Conservation (phyloP, 2,888 invertebrate species). For the Teleiodes luculella region DNA sequence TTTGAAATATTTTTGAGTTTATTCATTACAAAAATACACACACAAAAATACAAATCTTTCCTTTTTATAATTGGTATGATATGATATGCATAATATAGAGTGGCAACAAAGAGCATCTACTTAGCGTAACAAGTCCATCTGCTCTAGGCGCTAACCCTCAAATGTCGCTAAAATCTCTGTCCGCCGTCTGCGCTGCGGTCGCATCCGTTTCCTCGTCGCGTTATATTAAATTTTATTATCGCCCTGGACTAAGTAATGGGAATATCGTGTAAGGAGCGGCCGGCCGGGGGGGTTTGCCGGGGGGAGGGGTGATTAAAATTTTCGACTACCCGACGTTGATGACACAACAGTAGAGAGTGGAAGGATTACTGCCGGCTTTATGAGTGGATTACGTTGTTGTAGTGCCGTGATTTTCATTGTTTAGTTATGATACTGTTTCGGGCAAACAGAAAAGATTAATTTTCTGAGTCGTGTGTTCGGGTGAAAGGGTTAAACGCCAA, state of each 20-base stretch:
- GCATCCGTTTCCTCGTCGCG: slow-evolving; percentile 68
- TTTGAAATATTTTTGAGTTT: too few species aligned
- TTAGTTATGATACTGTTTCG: slow-evolving; percentile 10
- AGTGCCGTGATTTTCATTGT: slow-evolving; percentile 55
- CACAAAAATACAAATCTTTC: too few species aligned
- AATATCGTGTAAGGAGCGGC: slow-evolving; percentile 79
- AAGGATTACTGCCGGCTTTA: slow-evolving; percentile 74
- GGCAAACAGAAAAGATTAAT: background rate
- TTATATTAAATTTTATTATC: slow-evolving; percentile 80
- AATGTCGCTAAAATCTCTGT: slow-evolving; percentile 1
- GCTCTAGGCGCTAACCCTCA: slow-evolving; percentile 1
- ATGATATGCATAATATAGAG: too few species aligned
- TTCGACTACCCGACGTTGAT: slow-evolving; percentile 69
- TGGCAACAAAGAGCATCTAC: background rate
- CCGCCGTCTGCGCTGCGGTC: slow-evolving; percentile 53
- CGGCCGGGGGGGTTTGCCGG: slow-evolving; percentile 60
- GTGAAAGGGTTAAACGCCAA: background rate
- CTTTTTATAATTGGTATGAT: too few species aligned
- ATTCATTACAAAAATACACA: too few species aligned
- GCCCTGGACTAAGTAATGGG: slow-evolving; percentile 79
- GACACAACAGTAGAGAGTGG: slow-evolving; percentile 65
- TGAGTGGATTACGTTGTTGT: slow-evolving; percentile 72
- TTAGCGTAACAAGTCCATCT: slow-evolving; percentile 3
- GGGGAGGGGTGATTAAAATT: slow-evolving; percentile 71
- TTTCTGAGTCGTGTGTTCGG: background rate